phyloP scores from a whole-genome alignment of 1,140 invertebrate genomes.

The Macrotrachela quadricornifera region DNA sequence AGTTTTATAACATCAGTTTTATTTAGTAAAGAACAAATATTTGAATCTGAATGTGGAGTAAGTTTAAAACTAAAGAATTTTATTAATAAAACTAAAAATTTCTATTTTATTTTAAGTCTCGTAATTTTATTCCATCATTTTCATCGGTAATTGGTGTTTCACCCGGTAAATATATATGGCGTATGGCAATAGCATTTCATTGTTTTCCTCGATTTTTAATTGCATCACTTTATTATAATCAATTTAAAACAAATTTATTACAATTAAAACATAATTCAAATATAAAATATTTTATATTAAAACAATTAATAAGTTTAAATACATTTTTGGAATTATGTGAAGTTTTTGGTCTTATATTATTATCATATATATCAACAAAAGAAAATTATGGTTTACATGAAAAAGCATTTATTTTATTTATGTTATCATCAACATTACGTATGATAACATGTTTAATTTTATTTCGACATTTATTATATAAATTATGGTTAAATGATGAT shows the following conservation, averaged over 20 bases:
- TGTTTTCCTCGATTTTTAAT: constrained; percentile 59
- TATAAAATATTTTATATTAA: constrained; percentile 20
- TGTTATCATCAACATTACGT: constrained; percentile 41
- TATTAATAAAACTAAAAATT: too few species aligned
- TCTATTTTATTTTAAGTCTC: constrained; percentile 10
- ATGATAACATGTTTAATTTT: too few species aligned
- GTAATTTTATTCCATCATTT: constrained; percentile 71
- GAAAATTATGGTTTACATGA: constrained; percentile 52
- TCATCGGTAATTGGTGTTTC: constrained; percentile 77
- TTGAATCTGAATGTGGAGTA: too few species aligned
- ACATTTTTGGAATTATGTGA: constrained; percentile 54
- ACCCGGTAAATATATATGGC: constrained; percentile 71
- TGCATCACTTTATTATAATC: constrained; percentile 46
- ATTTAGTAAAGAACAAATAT: too few species aligned
- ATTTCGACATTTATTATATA: too few species aligned
- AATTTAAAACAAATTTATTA: constrained; percentile 34
- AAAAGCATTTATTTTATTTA: constrained; percentile 66
- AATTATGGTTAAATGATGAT: too few species aligned
- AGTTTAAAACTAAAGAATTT: too few species aligned
- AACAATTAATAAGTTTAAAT: constrained; percentile 41
- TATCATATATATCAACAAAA: constrained; percentile 67
- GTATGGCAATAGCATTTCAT: constrained; percentile 65
- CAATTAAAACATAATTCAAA: constrained; percentile 24
- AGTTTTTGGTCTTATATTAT: constrained; percentile 52
- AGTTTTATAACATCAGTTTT: too few species aligned